A percentile compares a stretch with the other conserved stretches of the same genome.
phyloP scores from a whole-genome alignment of 2,113 vertebrate genomes.

The Emydocephalus ijimae region DNA sequence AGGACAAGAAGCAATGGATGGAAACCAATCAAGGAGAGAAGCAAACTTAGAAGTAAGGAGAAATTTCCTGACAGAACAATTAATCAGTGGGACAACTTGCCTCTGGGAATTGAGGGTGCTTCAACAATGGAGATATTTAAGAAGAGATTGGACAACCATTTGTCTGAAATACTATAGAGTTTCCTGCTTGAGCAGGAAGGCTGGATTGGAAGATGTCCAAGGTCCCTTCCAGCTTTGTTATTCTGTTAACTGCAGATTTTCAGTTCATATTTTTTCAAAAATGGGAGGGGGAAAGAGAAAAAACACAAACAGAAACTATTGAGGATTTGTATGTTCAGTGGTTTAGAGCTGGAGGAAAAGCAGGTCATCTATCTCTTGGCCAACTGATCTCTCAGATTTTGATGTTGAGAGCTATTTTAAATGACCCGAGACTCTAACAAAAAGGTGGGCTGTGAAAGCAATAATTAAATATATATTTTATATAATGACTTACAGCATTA shows the following conservation, averaged over 20 bases:
- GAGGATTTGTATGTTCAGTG: background rate
- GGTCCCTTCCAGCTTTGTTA: background rate
- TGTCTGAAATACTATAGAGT: background rate
- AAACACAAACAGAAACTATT: background rate
- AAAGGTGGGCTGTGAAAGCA: background rate
- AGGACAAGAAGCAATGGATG: background rate
- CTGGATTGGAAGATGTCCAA: background rate
- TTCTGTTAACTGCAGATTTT: background rate
- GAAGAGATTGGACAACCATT: background rate
- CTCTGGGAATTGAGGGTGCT: background rate
- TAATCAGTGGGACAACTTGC: background rate
- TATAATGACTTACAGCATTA: conserved; percentile 82
- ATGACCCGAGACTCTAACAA: background rate
- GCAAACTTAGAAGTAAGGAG: background rate
- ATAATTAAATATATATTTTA: background rate
- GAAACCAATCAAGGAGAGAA: background rate
- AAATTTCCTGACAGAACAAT: background rate
- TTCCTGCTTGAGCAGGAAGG: background rate
- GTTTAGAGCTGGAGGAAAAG: background rate
- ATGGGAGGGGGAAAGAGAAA: background rate
- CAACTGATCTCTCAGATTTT: background rate
- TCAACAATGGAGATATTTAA: background rate
- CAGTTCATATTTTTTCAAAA: background rate
- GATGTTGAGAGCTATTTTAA: background rate
- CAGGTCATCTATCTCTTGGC: background rate